Evolutionary conservation across 2,888 invertebrate genomes (phyloP).

Genomic region (Patella pellucida): DNA sequence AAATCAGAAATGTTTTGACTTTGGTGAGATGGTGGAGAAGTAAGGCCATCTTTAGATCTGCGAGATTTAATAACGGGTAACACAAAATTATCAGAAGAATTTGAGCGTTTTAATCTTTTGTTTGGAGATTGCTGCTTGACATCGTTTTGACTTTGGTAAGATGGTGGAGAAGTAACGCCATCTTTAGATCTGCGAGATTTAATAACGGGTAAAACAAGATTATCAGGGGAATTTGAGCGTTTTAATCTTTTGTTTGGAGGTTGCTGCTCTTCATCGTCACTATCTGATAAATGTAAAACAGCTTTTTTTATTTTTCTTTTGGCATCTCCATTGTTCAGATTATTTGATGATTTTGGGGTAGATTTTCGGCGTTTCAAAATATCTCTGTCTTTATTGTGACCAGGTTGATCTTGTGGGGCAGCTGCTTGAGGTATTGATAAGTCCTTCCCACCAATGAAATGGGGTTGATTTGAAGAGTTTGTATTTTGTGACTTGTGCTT

Average conservation of each 20-base stretch:
- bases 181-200: not conserved
- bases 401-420: too few species aligned
- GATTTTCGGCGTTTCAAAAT: not conserved
- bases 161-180: not conserved
- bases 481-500: not conserved
- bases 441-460: not conserved
- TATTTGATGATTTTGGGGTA: not conserved
- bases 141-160: too few species aligned
- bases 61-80: not conserved
- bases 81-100: not conserved
- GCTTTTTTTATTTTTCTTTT: not conserved
- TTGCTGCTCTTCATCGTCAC: not conserved
- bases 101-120: not conserved
- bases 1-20: not conserved
- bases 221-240: conserved; percentile 1
- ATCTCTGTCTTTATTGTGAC: not conserved
- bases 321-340: not conserved
- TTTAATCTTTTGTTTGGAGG: not conserved
- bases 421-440: not conserved
- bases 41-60: not conserved
- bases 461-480: not conserved
- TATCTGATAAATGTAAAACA: not conserved
- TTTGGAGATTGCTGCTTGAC: not conserved
- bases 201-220: not conserved
- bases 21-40: not conserved